Percentiles rank a stretch among this genome's conserved stretches.
phyloP scores from a whole-genome alignment of 2,797 vertebrate species.

The Pangasius macronema region DNA sequence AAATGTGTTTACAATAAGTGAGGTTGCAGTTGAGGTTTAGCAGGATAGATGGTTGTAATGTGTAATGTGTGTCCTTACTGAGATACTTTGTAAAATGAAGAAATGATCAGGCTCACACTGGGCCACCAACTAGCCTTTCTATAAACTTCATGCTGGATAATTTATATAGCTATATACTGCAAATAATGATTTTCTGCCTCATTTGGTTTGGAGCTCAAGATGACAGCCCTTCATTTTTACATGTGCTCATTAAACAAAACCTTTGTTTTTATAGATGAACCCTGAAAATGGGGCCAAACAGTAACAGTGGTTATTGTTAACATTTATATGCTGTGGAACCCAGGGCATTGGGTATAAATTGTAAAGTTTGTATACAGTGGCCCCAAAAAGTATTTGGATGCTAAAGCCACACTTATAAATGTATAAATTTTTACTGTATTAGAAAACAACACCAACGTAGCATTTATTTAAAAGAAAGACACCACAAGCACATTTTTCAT shows the following conservation, averaged over 20 bases:
- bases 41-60: background rate
- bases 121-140: background rate
- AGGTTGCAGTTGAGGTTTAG: background rate
- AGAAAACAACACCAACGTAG: background rate
- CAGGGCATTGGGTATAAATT: background rate
- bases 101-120: background rate
- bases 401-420: background rate
- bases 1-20: background rate
- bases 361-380: background rate
- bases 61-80: background rate
- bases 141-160: conserved; percentile 3
- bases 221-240: background rate
- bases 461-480: background rate
- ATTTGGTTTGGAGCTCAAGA: background rate
- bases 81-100: background rate
- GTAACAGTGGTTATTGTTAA: background rate
- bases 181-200: background rate
- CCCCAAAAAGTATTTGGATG: too few species aligned
- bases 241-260: background rate
- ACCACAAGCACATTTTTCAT: too few species aligned
- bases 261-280: background rate
- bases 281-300: background rate
- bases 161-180: background rate
- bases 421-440: background rate
- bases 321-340: background rate